Evolutionary conservation across 2,113 vertebrate genomes (phyloP).

Genomic region (Lichenostomus cassidix): DNA sequence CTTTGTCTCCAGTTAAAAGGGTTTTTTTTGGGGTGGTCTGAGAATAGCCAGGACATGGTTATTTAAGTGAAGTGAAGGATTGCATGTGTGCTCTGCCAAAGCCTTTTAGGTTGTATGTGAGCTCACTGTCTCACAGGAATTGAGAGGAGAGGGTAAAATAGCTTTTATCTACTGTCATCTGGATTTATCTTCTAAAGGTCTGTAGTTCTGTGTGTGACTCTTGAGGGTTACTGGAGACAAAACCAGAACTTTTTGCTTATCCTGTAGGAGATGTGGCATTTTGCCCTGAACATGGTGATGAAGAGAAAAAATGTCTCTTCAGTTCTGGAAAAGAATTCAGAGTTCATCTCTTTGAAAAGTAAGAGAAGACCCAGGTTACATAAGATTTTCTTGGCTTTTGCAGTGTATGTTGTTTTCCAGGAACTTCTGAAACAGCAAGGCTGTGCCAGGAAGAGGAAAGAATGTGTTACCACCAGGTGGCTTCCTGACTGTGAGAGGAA

Average conservation of each 20-base stretch:
- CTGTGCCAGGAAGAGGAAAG: not conserved
- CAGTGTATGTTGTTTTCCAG: not conserved
- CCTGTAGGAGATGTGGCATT: not conserved
- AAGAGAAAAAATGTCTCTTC: not conserved
- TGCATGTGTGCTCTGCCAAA: not conserved
- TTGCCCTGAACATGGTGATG: not conserved
- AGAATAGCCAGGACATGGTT: not conserved
- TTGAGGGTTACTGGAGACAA: not conserved
- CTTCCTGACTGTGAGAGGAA: conserved; percentile 1
- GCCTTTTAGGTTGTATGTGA: not conserved
- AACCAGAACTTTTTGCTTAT: not conserved
- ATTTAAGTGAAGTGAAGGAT: not conserved
- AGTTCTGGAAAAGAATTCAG: not conserved
- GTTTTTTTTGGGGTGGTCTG: not conserved
- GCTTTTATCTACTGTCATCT: not conserved
- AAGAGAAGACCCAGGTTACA: not conserved
- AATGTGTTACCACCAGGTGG: not conserved
- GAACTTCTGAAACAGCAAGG: not conserved
- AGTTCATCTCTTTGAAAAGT: not conserved
- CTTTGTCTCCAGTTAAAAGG: not conserved
- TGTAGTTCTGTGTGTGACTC: not conserved
- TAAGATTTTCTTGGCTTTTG: not conserved
- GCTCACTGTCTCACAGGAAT: not conserved
- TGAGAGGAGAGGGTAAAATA: not conserved
- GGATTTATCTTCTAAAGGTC: not conserved